Evolutionary conservation across 1,140 invertebrate species (phyloP).

Genomic region (Pachypsylla venusta): DNA sequence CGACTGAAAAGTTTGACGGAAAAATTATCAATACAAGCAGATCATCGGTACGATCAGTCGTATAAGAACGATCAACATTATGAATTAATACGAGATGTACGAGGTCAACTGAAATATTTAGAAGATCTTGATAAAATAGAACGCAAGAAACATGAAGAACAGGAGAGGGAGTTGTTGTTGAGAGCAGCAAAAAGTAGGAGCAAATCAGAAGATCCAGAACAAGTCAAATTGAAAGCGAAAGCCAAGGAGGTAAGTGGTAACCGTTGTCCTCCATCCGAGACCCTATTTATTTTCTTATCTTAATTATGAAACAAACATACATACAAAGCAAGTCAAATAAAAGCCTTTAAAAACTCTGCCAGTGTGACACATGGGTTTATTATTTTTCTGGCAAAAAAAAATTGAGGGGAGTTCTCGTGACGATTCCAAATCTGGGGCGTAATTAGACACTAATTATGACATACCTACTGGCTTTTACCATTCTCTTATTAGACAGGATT

Average conservation of each 20-base stretch:
- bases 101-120: slow-evolving; percentile 84
- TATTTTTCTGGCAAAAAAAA: too few relatives aligned
- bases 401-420: too few relatives aligned
- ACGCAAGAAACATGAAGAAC: slow-evolving; percentile 83
- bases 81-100: slow-evolving; percentile 66
- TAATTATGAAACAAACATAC: too few relatives aligned
- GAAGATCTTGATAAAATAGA: slow-evolving; percentile 90
- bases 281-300: too few relatives aligned
- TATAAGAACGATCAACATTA: not conserved
- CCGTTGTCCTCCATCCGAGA: too few relatives aligned
- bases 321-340: too few relatives aligned
- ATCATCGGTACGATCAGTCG: slow-evolving; percentile 68
- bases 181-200: slow-evolving; percentile 88
- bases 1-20: slow-evolving; percentile 80
- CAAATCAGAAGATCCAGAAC: slow-evolving; percentile 94
- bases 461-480: too few relatives aligned
- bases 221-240: slow-evolving; percentile 91
- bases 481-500: too few relatives aligned
- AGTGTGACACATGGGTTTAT: too few relatives aligned
- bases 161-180: slow-evolving; percentile 81
- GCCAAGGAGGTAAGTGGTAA: slow-evolving; percentile 59
- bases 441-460: too few relatives aligned
- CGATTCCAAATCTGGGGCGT: too few relatives aligned
- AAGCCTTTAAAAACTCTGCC: too few relatives aligned
- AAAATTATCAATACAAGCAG: slow-evolving; percentile 83